Percentiles rank a stretch among this genome's conserved stretches.
phyloP scores from a whole-genome alignment of 2,888 invertebrate genomes.

The Pegoplata infirma region DNA sequence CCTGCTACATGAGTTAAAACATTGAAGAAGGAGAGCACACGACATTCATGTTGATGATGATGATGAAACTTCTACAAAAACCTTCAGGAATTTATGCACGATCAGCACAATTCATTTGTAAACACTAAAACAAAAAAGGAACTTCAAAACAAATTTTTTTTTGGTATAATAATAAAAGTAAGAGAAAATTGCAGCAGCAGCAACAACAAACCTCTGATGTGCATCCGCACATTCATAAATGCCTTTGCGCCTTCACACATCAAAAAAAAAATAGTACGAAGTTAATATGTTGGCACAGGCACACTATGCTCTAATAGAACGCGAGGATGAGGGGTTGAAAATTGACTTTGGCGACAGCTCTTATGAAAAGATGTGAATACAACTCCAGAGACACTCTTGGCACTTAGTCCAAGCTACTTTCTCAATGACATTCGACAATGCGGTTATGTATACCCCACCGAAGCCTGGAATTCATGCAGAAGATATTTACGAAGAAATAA shows the following conservation, averaged over 20 bases:
- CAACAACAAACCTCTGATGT: background rate
- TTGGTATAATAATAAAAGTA: background rate
- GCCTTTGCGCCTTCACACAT: conserved; percentile 16
- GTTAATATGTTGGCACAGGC: too few relatives aligned
- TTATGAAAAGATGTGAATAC: too few relatives aligned
- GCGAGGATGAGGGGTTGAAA: too few relatives aligned
- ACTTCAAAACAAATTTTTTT: background rate
- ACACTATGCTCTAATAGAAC: too few relatives aligned
- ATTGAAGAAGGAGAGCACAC: conserved; percentile 32
- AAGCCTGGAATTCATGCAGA: too few relatives aligned
- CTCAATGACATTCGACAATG: too few relatives aligned
- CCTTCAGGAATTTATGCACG: conserved; percentile 46
- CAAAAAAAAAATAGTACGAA: background rate
- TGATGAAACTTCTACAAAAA: background rate
- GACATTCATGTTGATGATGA: conserved; percentile 38
- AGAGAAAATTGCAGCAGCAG: background rate
- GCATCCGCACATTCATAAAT: conserved; percentile 5
- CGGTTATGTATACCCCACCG: too few relatives aligned
- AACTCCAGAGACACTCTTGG: too few relatives aligned
- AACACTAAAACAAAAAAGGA: background rate
- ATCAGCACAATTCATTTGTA: conserved; percentile 44
- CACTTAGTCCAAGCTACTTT: too few relatives aligned
- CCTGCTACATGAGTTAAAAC: too few relatives aligned
- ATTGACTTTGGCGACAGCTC: too few relatives aligned
- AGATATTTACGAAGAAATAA: too few relatives aligned